These are phyloP conservation scores for Bostrychus sinensis DNA, from an alignment of 2,113 vertebrate species.

Conservation along the genomic window DNA sequence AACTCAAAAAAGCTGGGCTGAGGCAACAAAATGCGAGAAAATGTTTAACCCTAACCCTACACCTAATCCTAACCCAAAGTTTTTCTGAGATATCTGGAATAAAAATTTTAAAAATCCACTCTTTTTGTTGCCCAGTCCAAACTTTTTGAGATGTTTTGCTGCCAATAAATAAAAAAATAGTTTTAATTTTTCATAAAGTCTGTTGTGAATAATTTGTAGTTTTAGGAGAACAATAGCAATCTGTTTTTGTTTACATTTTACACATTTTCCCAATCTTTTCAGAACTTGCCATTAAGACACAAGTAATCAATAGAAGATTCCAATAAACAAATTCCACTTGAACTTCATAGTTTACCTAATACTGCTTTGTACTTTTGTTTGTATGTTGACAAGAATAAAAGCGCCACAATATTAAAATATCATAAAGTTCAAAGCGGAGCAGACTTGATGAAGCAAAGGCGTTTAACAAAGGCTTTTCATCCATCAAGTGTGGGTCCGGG, in stretches of 20 bases:
- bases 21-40: too few relatives aligned
- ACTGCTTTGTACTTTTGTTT: background rate
- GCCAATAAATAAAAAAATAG: background rate
- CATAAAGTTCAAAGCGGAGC: conserved; percentile 52
- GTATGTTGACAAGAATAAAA: conserved; percentile 15
- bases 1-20: too few relatives aligned
- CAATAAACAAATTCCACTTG: background rate
- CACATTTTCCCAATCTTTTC: background rate
- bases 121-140: too few relatives aligned
- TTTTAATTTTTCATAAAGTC: background rate
- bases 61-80: too few relatives aligned
- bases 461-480: conserved; percentile 54
- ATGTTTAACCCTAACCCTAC: too few relatives aligned
- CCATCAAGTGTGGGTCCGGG: conserved; percentile 61
- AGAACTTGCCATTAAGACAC: background rate
- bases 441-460: conserved; percentile 60
- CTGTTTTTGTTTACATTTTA: conserved; percentile 1
- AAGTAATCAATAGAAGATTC: background rate
- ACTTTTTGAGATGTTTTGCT: background rate
- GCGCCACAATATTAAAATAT: conserved; percentile 27
- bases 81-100: too few relatives aligned
- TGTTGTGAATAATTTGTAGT: background rate
- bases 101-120: too few relatives aligned
- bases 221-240: background rate
- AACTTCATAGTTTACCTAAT: background rate